Base-by-base conservation (phyloP, 2,888 invertebrate genomes). In the Sycophila texana region DNA sequence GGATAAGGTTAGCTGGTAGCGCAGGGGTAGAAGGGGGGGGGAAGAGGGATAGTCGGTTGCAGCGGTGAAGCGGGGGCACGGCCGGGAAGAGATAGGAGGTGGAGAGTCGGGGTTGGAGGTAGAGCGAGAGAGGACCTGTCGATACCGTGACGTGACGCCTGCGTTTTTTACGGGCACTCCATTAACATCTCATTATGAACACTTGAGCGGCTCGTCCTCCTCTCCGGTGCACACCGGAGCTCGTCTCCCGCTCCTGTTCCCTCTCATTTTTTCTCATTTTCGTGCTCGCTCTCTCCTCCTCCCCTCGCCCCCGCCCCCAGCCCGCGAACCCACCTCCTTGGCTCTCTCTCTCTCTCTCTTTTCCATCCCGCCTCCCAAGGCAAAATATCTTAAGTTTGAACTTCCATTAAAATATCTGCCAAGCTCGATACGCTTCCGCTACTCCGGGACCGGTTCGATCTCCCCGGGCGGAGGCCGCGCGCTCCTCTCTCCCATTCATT, bases 111-210 rank as follows among this genome's bases (percentile, higher is more conserved):
- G 47, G 70, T 58, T 51, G 55, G 74, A 58, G 67, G 49, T 51
- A 76, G 58, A 71, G 76, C 73, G 77, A 79, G 79, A 39, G 39
- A 39, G 77, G 74, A 87, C 79, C 88, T 88, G 88, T 89, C 88
- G 89, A 88, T 88, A 89, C 83, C 88, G 85, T 86, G 88, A 87
- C 85, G 86, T 85, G 87, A 87, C 84, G 86, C 84, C 84, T 84
- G 85, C 85, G 83, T 87, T 89, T 88, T 88, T 84, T 85, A 84
- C 87, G 82, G 86, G 84, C 86, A 88, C 87, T 89, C 89, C 89
- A 89, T 89, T 89, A 89, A 89, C 89, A 89, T 89, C 89, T 89
- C 89, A 89, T 89, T 89, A 89, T 88, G 86, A 89, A 89, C 89
- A 88, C 87, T 88, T 84, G 84, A 85, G 83, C 85, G 86, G 83